Evolutionary conservation across 2,797 vertebrate species (phyloP), one percentile per base, ranked within the genome.

Genomic region (Alfaro cultratus): DNA sequence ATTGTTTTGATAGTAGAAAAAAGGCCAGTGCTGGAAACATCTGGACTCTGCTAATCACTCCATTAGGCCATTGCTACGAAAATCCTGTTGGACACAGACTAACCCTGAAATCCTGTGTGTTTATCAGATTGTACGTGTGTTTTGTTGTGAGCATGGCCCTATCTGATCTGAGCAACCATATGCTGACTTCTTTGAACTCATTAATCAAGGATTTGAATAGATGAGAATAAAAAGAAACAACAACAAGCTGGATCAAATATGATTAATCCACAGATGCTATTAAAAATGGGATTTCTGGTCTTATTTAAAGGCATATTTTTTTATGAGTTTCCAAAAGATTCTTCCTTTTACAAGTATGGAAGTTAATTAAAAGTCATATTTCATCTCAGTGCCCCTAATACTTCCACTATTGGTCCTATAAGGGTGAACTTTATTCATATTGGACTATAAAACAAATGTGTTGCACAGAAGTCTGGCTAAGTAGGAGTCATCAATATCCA

Each of bases 201-300:
- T 94, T 94, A 95, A 91, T 92, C 87, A 94, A 92, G 92, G 91
- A 90, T 90, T 92, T 84, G 49, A 80, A 78, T 57, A 15, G 57
- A 73, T 73, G 26, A 12, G 1, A n/a, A 64, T 47, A 73, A 31
- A 29, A 23, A 43, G 80, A 81, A 87, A 80, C 85, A 64, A 84
- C 71, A 80, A 81, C 81, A 88, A 78, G 70, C 72, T 84, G 83
- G 91, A 92, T 90, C 92, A 85, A 87, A 88, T 75, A 76, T 83
- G 93, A 92, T 92, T 90, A 93, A 84, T 80, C 11, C 43, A 57
- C 71, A 73, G 78, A n/a, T 46, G 81, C 88, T 90, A 87, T 84
- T 87, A 91, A 90, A 93, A 84, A 75, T 80, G 92, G 88, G 89
- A 74, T 89, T 91, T 88, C 85, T 75, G 80, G 78, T 57, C 64